Percentiles rank a stretch among this genome's conserved stretches.
These are phyloP conservation scores for Dermatemys mawii DNA, from an alignment of 2,113 vertebrate species.

Conservation along the genomic window DNA sequence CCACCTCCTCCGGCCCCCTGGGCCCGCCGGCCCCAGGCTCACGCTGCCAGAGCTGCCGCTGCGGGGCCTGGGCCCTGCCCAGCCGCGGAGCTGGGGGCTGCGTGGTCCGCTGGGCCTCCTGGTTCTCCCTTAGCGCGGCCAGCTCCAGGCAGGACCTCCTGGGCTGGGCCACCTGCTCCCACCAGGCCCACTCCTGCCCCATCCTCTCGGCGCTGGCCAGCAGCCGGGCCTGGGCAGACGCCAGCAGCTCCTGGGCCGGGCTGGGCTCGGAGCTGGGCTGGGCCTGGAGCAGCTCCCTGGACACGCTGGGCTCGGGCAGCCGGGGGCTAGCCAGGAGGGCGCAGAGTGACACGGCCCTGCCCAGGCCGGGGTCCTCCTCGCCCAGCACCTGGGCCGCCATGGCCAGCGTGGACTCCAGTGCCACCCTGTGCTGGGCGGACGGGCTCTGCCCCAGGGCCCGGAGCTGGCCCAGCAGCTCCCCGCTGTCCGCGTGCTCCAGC, in stretches of 20 bases:
- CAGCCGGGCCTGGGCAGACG: not conserved
- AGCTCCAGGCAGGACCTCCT: not conserved
- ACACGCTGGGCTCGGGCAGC: not conserved
- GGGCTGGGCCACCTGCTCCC: not conserved
- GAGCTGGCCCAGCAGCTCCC: not conserved
- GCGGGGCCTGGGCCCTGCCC: too few relatives aligned
- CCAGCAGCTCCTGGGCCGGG: not conserved
- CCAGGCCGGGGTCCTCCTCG: not conserved
- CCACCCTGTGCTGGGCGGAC: not conserved
- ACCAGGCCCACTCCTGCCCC: not conserved
- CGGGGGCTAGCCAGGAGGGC: not conserved
- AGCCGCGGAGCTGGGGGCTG: not conserved
- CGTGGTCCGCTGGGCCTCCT: not conserved
- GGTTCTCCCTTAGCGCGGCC: accelerated
- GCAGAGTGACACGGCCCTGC: not conserved
- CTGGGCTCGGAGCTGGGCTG: not conserved
- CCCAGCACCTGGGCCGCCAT: not conserved
- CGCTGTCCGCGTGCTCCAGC: not conserved
- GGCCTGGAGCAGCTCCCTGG: not conserved
- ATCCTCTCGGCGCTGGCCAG: not conserved
- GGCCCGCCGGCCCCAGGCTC: not conserved
- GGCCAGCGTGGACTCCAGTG: not conserved
- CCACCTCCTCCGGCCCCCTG: accelerated
- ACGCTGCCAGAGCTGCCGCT: not conserved
- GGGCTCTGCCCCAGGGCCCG: not conserved